phyloP scores from a whole-genome alignment of 2,888 invertebrate species.

The Phyllotreta striolata region DNA sequence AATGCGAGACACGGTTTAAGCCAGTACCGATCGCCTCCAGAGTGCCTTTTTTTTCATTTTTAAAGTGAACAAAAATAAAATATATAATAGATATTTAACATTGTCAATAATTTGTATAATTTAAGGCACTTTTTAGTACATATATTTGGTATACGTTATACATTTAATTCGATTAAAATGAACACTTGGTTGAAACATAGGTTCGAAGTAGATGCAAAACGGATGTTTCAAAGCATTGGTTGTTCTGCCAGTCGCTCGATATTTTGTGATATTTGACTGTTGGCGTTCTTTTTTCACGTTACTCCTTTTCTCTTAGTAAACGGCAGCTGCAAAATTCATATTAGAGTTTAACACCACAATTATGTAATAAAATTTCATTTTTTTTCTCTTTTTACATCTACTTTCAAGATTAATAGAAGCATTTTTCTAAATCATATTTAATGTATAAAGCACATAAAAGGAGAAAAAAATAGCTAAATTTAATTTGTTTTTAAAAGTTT shows the following conservation, averaged over 20 bases:
- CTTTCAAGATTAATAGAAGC: too few species aligned
- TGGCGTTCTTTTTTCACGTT: slow-evolving; percentile 42
- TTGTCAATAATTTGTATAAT: slow-evolving; percentile 48
- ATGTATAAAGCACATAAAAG: too few species aligned
- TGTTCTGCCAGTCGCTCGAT: slow-evolving; percentile 51
- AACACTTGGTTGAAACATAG: slow-evolving; percentile 50
- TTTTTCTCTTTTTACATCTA: too few species aligned
- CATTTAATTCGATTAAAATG: slow-evolving; percentile 45
- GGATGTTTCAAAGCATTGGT: slow-evolving; percentile 44
- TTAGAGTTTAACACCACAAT: not conserved
- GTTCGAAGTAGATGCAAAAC: slow-evolving; percentile 39
- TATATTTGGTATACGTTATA: slow-evolving; percentile 33
- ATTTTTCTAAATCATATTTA: too few species aligned
- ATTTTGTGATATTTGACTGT: slow-evolving; percentile 36
- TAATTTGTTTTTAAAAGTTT: too few species aligned
- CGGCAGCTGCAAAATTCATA: slow-evolving; percentile 55
- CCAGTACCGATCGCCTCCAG: slow-evolving; percentile 37
- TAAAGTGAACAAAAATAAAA: slow-evolving; percentile 21
- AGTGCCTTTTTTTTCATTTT: slow-evolving; percentile 25
- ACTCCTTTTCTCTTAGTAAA: slow-evolving; percentile 53
- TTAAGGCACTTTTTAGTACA: slow-evolving; percentile 51
- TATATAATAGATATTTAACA: slow-evolving; percentile 27
- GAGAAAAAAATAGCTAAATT: too few species aligned
- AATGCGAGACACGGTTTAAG: slow-evolving; percentile 58
- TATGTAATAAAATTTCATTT: not conserved